phyloP scores from a whole-genome alignment of 64 coral and sea anemone genomes.

The Pocillopora damicornis region DNA sequence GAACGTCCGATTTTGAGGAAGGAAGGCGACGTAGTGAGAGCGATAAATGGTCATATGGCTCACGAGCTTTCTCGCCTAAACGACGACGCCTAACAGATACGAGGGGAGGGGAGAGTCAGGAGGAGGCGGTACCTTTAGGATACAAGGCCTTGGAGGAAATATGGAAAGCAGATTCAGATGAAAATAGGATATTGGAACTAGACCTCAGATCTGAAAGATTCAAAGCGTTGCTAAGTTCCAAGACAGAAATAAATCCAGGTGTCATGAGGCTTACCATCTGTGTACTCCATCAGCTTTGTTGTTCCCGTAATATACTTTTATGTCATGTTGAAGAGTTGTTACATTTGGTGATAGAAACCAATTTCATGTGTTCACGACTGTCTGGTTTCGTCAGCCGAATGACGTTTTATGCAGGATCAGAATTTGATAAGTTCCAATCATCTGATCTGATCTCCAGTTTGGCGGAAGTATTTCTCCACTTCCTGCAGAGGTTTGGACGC shows the following conservation, averaged over 20 bases:
- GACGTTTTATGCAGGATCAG: neutral
- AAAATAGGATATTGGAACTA: conserved; percentile 1
- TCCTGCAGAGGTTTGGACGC: conserved; percentile 12
- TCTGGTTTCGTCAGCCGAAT: conserved; percentile 21
- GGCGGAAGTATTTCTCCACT: neutral
- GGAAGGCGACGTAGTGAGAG: neutral
- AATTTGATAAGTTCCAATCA: neutral
- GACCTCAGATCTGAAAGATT: neutral
- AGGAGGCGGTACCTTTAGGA: neutral
- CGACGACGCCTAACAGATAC: conserved; percentile 4
- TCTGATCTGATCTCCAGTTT: neutral
- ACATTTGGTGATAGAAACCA: conserved; percentile 13
- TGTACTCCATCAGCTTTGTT: neutral
- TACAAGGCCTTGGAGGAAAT: conserved; percentile 13
- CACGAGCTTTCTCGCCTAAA: neutral
- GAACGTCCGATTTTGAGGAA: neutral
- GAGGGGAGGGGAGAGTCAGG: neutral
- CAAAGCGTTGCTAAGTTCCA: neutral
- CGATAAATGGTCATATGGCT: neutral
- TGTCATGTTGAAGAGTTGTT: neutral
- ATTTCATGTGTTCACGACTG: neutral
- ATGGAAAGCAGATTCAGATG: neutral
- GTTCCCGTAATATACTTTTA: neutral
- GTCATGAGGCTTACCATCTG: neutral
- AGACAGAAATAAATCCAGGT: neutral